phyloP scores from a whole-genome alignment of 2,113 vertebrate genomes.

The Ptyas mucosa region DNA sequence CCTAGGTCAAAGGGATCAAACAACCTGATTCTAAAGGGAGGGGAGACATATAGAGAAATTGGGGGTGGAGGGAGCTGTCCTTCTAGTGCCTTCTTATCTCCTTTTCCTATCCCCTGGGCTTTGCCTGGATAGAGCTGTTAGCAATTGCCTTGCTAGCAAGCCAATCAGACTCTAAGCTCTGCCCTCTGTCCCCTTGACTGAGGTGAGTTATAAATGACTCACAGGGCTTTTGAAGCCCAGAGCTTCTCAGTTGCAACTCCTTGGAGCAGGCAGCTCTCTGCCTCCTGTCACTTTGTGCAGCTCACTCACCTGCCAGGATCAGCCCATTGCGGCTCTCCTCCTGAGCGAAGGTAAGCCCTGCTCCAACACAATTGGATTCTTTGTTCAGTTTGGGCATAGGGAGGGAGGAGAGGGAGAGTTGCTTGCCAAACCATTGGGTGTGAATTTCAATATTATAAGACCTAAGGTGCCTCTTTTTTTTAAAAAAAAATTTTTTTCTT shows the following conservation, averaged over 20 bases:
- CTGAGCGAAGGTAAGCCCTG: constrained; percentile 56
- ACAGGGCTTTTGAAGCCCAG: constrained; percentile 67
- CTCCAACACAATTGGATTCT: constrained; percentile 62
- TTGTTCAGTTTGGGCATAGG: constrained; percentile 63
- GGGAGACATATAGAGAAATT: constrained; percentile 55
- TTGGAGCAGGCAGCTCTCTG: constrained; percentile 63
- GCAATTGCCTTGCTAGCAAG: constrained; percentile 69
- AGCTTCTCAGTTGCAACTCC: constrained; percentile 62
- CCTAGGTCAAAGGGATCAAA: constrained; percentile 71
- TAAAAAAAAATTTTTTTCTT: not conserved
- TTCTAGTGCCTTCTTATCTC: constrained; percentile 75
- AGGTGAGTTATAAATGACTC: constrained; percentile 81
- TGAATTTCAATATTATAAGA: constrained; percentile 59
- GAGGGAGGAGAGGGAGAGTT: constrained; percentile 47
- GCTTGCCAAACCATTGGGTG: constrained; percentile 55
- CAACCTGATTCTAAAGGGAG: constrained; percentile 43
- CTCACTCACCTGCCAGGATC: constrained; percentile 44
- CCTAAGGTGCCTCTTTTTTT: not conserved
- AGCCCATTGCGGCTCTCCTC: constrained; percentile 49
- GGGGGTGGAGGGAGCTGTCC: constrained; percentile 52
- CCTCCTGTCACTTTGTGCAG: constrained; percentile 62
- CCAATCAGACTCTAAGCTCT: constrained; percentile 76
- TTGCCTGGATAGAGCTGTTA: constrained; percentile 69
- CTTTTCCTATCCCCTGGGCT: constrained; percentile 72
- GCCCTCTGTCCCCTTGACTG: constrained; percentile 70